Evolutionary conservation across 2,888 invertebrate species (phyloP).

Genomic region (Altica lythri): DNA sequence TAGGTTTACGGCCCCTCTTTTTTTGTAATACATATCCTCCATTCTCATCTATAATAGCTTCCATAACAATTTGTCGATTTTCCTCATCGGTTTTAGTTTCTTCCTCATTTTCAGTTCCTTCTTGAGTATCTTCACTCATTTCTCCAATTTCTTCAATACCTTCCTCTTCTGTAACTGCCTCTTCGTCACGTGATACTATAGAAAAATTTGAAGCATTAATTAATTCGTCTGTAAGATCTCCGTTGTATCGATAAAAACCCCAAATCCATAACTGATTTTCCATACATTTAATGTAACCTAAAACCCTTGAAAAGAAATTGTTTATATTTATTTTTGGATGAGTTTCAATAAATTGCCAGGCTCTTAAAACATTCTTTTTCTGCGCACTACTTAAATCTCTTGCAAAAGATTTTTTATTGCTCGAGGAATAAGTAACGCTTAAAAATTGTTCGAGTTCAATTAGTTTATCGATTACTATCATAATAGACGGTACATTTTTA

Average conservation of each 20-base stretch:
- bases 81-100: conserved; percentile 45
- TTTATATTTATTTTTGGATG: conserved; percentile 55
- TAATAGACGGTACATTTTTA: conserved; percentile 41
- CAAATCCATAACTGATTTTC: conserved; percentile 56
- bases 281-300: conserved; percentile 54
- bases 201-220: conserved; percentile 51
- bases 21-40: conserved; percentile 42
- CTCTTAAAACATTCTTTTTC: conserved; percentile 52
- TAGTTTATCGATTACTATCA: conserved; percentile 50
- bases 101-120: conserved; percentile 33
- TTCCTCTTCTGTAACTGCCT: conserved; percentile 17
- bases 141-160: conserved; percentile 27
- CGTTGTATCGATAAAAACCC: conserved; percentile 52
- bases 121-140: conserved; percentile 41
- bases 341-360: conserved; percentile 53
- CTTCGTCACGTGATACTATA: conserved; percentile 33
- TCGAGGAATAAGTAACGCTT: conserved; percentile 43
- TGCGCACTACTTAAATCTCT: conserved; percentile 52
- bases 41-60: conserved; percentile 47
- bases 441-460: conserved; percentile 52
- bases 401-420: conserved; percentile 49
- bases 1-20: too few species aligned
- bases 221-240: conserved; percentile 46
- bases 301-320: conserved; percentile 52
- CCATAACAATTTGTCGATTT: conserved; percentile 44